phyloP scores from a whole-genome alignment of 2,797 vertebrate genomes.

The Peromyscus nudipes region DNA sequence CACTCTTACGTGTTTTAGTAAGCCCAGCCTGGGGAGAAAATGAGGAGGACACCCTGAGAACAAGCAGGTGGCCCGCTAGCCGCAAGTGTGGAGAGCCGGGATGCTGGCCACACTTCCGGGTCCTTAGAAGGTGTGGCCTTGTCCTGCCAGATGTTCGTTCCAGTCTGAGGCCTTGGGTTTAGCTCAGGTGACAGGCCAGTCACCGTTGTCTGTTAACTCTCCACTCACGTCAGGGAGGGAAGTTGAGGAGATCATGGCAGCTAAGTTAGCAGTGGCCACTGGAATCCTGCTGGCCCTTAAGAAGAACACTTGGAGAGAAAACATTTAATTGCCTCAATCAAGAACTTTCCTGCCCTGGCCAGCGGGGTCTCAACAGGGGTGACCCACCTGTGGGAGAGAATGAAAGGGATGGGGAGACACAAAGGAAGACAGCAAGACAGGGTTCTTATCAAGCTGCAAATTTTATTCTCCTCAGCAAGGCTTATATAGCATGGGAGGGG shows the following conservation, averaged over 20 bases:
- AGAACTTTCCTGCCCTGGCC: neutral
- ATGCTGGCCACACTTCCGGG: neutral
- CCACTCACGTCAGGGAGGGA: conserved; percentile 48
- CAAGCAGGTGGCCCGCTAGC: neutral
- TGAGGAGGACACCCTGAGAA: neutral
- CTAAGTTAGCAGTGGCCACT: conserved; percentile 22
- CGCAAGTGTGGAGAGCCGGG: neutral
- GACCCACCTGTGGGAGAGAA: no score
- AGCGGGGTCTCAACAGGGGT: no score
- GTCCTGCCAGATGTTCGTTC: neutral
- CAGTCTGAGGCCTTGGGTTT: conserved; percentile 17
- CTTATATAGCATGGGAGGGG: no score
- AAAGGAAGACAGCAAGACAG: no score
- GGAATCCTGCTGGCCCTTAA: neutral
- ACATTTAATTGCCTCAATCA: neutral
- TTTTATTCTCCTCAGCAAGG: no score
- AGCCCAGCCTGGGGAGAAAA: neutral
- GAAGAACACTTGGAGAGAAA: conserved; percentile 12
- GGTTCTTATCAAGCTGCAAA: no score
- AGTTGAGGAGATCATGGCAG: conserved; percentile 58
- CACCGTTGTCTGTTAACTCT: conserved; percentile 50
- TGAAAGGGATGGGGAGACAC: no score
- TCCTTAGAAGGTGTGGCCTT: neutral
- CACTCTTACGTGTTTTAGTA: neutral
- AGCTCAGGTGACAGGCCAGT: conserved; percentile 48